Conservation (phyloP, 2,888 invertebrate species). For the Synergus laeviventris region DNA sequence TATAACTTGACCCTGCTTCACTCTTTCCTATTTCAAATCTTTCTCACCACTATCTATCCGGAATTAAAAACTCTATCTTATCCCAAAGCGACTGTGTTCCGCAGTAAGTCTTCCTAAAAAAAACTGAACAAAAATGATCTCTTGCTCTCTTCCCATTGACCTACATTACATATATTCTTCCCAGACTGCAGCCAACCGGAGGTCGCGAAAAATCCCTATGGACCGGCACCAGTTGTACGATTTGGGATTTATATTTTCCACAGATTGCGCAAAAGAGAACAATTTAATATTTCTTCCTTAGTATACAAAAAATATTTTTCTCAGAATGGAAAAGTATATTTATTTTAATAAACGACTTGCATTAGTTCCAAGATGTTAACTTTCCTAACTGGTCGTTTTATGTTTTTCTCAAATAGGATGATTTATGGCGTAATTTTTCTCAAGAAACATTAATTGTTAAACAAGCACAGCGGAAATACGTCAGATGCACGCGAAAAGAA, state of each 20-base stretch:
- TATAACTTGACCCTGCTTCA: not conserved
- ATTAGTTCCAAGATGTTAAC: not conserved
- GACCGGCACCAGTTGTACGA: too few species aligned
- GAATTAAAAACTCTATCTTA: not conserved
- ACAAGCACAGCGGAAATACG: constrained; percentile 71
- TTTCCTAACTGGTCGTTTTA: not conserved
- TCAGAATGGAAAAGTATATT: not conserved
- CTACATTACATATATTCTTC: too few species aligned
- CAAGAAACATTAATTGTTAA: constrained; percentile 70
- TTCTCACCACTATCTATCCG: not conserved
- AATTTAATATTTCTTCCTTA: too few species aligned
- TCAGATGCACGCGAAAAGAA: constrained; percentile 68
- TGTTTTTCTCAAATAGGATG: constrained; percentile 57
- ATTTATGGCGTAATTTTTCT: constrained; percentile 67
- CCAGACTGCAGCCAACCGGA: too few species aligned
- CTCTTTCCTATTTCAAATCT: not conserved
- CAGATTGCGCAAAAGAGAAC: too few species aligned
- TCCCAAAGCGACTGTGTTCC: not conserved
- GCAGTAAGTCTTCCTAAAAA: not conserved
- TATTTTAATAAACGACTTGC: not conserved
- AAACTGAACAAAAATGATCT: not conserved
- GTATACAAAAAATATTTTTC: too few species aligned
- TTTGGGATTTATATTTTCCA: too few species aligned
- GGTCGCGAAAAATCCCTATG: too few species aligned
- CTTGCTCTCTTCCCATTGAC: not conserved